Base-by-base conservation (phyloP, 1,140 invertebrate genomes). In the Brachionus asplanchnoidis region DNA sequence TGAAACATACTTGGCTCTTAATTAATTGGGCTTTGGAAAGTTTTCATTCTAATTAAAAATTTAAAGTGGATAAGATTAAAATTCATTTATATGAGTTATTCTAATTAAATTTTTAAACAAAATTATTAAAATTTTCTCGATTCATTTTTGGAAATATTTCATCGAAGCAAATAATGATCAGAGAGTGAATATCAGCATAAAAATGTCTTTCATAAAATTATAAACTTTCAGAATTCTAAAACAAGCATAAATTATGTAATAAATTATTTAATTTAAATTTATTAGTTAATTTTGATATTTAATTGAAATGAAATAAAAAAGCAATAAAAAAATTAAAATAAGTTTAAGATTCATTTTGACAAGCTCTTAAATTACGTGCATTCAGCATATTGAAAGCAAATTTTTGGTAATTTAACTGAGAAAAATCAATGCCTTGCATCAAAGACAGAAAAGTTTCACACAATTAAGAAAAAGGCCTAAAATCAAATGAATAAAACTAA, bases 231-330 rank as follows among this genome's bases (percentile, higher is more conserved):
- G 9, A 20, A 20, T 20, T 60, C 26, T 11, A 70, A 36, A 70
- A 32, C 66, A 70, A 14, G 12, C 66, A 70, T 70, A 70, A 70
- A 36, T 70, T 70, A 70, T 70, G 66, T n/a, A 70, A 70, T 70
- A 28, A 36, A 36, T 70, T 70, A 26, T 26, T 36, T 70, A 36
- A 36, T 70, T 70, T 70, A 70, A 73, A 73, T 42, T 44, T 73
- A 73, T 73, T 73, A 73, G 14, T 42, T 73, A 40, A 44, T 73
- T 73, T 73, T 73, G 32, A 42, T 73, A 73, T 73, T 42, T 44
- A 73, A 73, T 73, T 44, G 42, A 42, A 73, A 20, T 44, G 1
- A 44, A 68, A 68, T 42, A 42, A 42, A 36, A 73, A 73, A 42
- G 40, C 17, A 42, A 73, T 40, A 40, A 73, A 68, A 68, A 73